phyloP scores from a whole-genome alignment of 2,797 vertebrate genomes.

The Sciaenops ocellatus region DNA sequence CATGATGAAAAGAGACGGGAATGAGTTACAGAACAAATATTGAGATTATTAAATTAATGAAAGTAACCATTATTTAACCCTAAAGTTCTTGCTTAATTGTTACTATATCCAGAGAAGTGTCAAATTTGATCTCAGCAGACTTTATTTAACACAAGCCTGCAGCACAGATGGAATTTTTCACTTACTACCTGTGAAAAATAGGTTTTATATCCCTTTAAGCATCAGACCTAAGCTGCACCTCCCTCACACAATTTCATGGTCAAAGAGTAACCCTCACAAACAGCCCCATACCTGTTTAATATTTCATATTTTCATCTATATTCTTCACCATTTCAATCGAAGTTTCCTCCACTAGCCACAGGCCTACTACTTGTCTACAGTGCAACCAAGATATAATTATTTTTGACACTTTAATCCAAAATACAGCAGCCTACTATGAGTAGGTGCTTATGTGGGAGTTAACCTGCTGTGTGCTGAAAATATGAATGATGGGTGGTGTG shows the following conservation, averaged over 20 bases:
- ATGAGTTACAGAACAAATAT: too few relatives aligned
- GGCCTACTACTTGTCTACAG: neutral
- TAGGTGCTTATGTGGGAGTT: neutral
- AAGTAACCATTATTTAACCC: too few relatives aligned
- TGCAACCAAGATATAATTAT: neutral
- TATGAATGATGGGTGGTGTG: neutral
- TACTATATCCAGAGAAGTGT: neutral
- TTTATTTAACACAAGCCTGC: conserved; percentile 11
- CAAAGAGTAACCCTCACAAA: conserved; percentile 50
- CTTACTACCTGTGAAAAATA: conserved; percentile 27
- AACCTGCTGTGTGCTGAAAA: neutral
- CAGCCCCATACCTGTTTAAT: conserved; percentile 49
- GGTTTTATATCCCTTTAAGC: conserved; percentile 43
- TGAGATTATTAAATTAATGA: too few relatives aligned
- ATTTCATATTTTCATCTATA: conserved; percentile 57
- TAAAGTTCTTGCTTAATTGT: neutral
- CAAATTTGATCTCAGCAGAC: conserved; percentile 7
- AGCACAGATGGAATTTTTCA: conserved; percentile 21
- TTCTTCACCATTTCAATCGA: conserved; percentile 46
- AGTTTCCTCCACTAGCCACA: conserved; percentile 18
- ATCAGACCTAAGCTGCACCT: neutral
- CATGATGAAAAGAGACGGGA: too few relatives aligned
- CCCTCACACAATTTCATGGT: conserved; percentile 65
- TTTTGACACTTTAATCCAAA: conserved; percentile 20
- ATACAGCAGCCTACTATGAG: neutral